Conservation (phyloP, 1,140 invertebrate genomes). For the Euwallacea fornicatus region DNA sequence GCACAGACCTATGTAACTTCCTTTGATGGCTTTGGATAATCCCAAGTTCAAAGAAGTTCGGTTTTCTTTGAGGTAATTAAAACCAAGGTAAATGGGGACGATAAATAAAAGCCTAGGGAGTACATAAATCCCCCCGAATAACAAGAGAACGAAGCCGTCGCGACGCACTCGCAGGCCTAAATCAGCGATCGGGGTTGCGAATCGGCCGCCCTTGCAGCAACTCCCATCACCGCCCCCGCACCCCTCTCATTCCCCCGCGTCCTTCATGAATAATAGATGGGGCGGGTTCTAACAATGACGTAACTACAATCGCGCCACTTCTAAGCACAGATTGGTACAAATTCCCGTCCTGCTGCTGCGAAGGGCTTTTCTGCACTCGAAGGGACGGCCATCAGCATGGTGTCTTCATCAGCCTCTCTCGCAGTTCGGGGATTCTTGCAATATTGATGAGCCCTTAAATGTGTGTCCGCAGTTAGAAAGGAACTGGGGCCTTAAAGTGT, state of each 20-base stretch:
- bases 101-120: not conserved
- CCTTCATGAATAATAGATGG: conserved; percentile 55
- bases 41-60: too few species aligned
- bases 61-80: too few species aligned
- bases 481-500: conserved; percentile 39
- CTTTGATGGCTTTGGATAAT: too few species aligned
- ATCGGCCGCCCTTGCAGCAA: conserved; percentile 33
- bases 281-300: conserved; percentile 56
- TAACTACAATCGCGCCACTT: conserved; percentile 54
- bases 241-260: conserved; percentile 29
- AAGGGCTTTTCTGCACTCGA: conserved; percentile 7
- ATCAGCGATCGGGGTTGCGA: conserved; percentile 11
- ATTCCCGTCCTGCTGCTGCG: conserved; percentile 40
- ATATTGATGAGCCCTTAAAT: conserved; percentile 30
- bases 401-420: too few species aligned
- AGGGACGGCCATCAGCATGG: too few species aligned
- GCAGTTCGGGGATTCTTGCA: not conserved
- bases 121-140: not conserved
- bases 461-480: conserved; percentile 30
- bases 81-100: not conserved
- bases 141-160: conserved; percentile 5
- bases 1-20: too few species aligned
- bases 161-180: conserved; percentile 9
- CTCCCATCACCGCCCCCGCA: conserved; percentile 22
- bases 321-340: conserved; percentile 54